Conservation (phyloP, 2,113 vertebrate species). For the Petroica traversi region DNA sequence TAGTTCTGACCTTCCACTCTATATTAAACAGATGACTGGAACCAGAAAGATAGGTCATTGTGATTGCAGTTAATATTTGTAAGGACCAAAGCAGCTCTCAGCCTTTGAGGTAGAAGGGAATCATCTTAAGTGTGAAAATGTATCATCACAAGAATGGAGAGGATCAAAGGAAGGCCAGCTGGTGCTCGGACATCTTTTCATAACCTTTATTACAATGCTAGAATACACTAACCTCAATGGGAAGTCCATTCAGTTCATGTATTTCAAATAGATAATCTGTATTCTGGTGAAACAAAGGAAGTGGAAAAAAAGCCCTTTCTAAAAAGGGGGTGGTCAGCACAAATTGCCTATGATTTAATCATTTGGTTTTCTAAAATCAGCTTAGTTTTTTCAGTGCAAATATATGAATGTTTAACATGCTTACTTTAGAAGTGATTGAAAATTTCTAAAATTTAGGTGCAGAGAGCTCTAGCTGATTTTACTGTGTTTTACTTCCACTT, state of each 20-base stretch:
- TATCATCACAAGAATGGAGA: slow-evolving; percentile 66
- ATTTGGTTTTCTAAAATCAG: slow-evolving; percentile 29
- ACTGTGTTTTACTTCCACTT: neutral
- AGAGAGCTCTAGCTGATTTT: neutral
- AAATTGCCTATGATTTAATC: slow-evolving; percentile 66
- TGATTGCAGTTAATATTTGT: slow-evolving; percentile 69
- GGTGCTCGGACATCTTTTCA: slow-evolving; percentile 67
- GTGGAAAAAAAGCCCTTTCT: slow-evolving; percentile 5
- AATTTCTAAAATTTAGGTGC: neutral
- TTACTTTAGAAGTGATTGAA: neutral
- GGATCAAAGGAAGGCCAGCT: slow-evolving; percentile 68
- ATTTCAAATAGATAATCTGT: slow-evolving; percentile 61
- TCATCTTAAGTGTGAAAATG: slow-evolving; percentile 69
- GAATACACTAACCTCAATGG: slow-evolving; percentile 66
- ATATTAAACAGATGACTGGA: slow-evolving; percentile 69
- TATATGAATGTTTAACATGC: neutral
- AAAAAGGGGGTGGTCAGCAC: slow-evolving; percentile 40
- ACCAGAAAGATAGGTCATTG: slow-evolving; percentile 68
- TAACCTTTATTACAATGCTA: slow-evolving; percentile 64
- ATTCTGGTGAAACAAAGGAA: slow-evolving; percentile 53
- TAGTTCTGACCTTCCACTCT: slow-evolving; percentile 65
- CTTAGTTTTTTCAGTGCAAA: slow-evolving; percentile 28
- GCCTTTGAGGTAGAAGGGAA: slow-evolving; percentile 67
- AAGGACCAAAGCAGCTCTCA: slow-evolving; percentile 63
- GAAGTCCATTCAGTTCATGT: slow-evolving; percentile 55